Evolutionary conservation across 2,888 invertebrate genomes (phyloP).

Genomic region (Cerastis leucographa): DNA sequence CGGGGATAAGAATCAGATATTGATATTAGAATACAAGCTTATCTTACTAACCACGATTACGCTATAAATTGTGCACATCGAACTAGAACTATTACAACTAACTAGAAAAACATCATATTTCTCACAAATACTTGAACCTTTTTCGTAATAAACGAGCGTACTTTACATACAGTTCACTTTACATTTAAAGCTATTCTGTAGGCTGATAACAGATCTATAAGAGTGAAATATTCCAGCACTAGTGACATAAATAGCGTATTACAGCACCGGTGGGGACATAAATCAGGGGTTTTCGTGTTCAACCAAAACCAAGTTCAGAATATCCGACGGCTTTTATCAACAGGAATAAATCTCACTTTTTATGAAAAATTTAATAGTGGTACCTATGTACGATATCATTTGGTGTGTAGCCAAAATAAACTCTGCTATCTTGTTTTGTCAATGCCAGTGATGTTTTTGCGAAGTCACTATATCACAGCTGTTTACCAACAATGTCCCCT

Average conservation of each 20-base stretch:
- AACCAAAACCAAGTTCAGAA: constrained; percentile 25
- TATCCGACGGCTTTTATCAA: constrained; percentile 19
- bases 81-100: constrained; percentile 1
- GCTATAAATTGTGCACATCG: constrained; percentile 10
- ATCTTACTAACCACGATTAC: neutral
- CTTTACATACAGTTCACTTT: constrained; percentile 29
- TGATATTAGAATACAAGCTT: constrained; percentile 25
- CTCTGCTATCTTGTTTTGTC: neutral
- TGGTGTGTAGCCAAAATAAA: neutral
- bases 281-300: constrained; percentile 39
- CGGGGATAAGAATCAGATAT: constrained; percentile 31
- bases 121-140: constrained; percentile 2
- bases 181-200: constrained; percentile 46
- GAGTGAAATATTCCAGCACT: constrained; percentile 48
- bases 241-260: constrained; percentile 35
- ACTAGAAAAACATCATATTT: constrained; percentile 4
- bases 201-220: constrained; percentile 45
- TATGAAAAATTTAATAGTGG: neutral
- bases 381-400: neutral
- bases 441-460: neutral
- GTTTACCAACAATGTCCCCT: neutral
- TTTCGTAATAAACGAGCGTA: constrained; percentile 23
- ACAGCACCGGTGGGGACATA: constrained; percentile 37
- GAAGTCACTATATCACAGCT: neutral
- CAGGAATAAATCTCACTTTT: constrained; percentile 23